phyloP scores from a whole-genome alignment of 2,888 invertebrate genomes.

The Platypus cylindrus region DNA sequence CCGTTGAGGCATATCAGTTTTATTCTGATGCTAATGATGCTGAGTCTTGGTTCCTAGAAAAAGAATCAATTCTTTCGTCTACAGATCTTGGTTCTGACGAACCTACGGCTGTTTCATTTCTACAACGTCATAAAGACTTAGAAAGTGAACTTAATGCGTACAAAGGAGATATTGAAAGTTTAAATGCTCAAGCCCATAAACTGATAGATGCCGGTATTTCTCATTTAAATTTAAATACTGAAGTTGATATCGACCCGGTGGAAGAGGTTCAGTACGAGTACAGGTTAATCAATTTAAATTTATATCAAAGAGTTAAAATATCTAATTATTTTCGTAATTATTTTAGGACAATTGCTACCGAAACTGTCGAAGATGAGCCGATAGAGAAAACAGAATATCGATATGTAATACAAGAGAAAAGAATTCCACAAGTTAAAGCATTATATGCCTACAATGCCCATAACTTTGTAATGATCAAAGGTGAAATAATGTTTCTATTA shows the following conservation, averaged over 20 bases:
- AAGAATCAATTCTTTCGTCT: conserved; percentile 79
- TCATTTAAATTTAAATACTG: conserved; percentile 48
- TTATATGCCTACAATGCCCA: conserved; percentile 86
- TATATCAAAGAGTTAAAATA: too few relatives aligned
- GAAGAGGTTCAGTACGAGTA: conserved; percentile 48
- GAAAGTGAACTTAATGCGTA: conserved; percentile 85
- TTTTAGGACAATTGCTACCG: conserved; percentile 62
- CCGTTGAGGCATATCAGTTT: conserved; percentile 90
- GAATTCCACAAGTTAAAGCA: conserved; percentile 76
- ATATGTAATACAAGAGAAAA: conserved; percentile 76
- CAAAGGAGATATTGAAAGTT: conserved; percentile 63
- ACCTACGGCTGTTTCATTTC: conserved; percentile 75
- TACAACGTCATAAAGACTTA: conserved; percentile 75
- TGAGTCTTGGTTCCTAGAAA: conserved; percentile 95
- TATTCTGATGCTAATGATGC: conserved; percentile 96
- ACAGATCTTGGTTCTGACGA: conserved; percentile 87
- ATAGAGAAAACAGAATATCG: conserved; percentile 73
- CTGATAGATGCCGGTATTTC: conserved; percentile 66
- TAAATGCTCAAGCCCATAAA: conserved; percentile 67
- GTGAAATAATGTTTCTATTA: conserved; percentile 68
- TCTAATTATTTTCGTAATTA: too few relatives aligned
- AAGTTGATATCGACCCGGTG: conserved; percentile 48
- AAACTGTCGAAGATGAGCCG: conserved; percentile 86
- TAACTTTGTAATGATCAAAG: conserved; percentile 83
- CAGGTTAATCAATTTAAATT: too few relatives aligned